Evolutionary conservation across 2,797 vertebrate species (phyloP).

Genomic region (Mormyrus hasselquistii): DNA sequence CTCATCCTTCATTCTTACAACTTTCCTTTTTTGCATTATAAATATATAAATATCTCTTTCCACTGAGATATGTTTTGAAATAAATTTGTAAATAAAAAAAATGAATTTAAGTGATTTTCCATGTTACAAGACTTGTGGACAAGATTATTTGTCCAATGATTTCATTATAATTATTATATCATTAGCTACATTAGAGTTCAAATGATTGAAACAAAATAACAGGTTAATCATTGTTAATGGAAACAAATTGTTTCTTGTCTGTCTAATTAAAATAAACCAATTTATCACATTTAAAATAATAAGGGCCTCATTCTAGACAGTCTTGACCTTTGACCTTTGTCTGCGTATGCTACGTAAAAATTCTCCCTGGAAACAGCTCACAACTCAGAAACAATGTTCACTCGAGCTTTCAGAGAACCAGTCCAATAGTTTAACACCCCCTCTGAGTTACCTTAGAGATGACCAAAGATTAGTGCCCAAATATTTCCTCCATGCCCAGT

Average conservation of each 20-base stretch:
- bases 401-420: constrained; percentile 35
- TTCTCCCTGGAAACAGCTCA: constrained; percentile 44
- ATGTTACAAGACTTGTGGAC: background rate
- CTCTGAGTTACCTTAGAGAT: constrained; percentile 37
- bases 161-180: background rate
- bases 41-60: constrained; percentile 2
- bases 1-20: background rate
- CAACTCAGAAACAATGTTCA: constrained; percentile 51
- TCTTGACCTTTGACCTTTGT: constrained; percentile 46
- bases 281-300: constrained; percentile 24
- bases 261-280: constrained; percentile 11
- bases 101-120: background rate
- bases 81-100: background rate
- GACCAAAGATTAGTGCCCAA: constrained; percentile 22
- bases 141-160: background rate
- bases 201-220: background rate
- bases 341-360: constrained; percentile 43
- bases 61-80: background rate
- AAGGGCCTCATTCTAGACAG: constrained; percentile 15
- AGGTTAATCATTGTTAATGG: background rate
- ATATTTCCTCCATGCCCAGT: background rate
- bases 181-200: background rate
- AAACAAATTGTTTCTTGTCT: background rate
- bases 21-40: background rate
- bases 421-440: constrained; percentile 38